Evolutionary conservation across 2,888 invertebrate species (phyloP).

Genomic region (Amphimallon solstitiale): DNA sequence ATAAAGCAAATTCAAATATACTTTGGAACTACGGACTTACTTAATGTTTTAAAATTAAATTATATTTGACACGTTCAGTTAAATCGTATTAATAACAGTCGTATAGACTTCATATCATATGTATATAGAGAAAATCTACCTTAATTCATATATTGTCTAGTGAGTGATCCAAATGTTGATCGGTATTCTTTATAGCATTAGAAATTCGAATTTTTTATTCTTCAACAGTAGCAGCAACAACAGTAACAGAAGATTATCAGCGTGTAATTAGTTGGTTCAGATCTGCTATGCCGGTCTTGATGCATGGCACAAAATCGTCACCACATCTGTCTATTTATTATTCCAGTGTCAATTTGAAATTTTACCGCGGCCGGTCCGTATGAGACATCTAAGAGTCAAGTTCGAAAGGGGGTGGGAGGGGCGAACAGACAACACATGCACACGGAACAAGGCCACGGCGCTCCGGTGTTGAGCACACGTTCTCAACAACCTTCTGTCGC

Average conservation of each 20-base stretch:
- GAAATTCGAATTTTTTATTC: background rate
- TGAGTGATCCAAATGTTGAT: too few relatives aligned
- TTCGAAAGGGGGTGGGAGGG: background rate
- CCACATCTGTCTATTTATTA: background rate
- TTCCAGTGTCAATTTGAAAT: background rate
- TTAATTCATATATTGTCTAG: too few relatives aligned
- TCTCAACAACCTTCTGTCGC: conserved; percentile 19
- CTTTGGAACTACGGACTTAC: too few relatives aligned
- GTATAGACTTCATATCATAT: too few relatives aligned
- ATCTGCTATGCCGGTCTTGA: conserved; percentile 31
- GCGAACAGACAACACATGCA: conserved; percentile 1
- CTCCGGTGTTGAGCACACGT: background rate
- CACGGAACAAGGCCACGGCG: background rate
- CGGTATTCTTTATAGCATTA: background rate
- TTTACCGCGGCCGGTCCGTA: too few relatives aligned
- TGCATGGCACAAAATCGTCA: conserved; percentile 31
- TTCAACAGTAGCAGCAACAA: background rate
- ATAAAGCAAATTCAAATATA: too few relatives aligned
- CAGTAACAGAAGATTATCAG: background rate
- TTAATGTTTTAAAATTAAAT: too few relatives aligned
- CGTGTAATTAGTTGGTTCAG: conserved; percentile 35
- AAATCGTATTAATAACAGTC: too few relatives aligned
- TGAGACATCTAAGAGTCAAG: background rate
- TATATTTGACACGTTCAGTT: too few relatives aligned
- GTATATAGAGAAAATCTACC: too few relatives aligned